These are phyloP conservation scores for Malthinus seriepunctatus DNA, from an alignment of 2,888 invertebrate genomes.

Conservation along the genomic window DNA sequence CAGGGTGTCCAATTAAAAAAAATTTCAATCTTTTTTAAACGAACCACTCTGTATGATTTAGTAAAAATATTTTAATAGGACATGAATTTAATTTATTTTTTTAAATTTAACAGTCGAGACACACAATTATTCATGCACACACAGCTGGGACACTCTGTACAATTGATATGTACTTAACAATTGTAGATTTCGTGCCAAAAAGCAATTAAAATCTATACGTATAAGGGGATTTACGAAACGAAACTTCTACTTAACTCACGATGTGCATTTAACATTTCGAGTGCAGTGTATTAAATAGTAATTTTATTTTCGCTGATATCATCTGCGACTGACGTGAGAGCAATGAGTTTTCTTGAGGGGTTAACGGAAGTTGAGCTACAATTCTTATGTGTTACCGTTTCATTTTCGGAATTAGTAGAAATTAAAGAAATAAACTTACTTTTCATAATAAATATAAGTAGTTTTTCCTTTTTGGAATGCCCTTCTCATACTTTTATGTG, in stretches of 20 bases:
- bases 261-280: slow-evolving; percentile 31
- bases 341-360: slow-evolving; percentile 27
- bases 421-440: slow-evolving; percentile 51
- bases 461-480: slow-evolving; percentile 39
- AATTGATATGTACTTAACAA: not conserved
- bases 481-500: slow-evolving; percentile 35
- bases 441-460: no score
- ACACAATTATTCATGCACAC: no score
- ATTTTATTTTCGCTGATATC: slow-evolving; percentile 30
- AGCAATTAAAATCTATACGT: slow-evolving; percentile 25
- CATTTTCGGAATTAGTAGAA: slow-evolving; percentile 12
- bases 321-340: slow-evolving; percentile 31
- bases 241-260: slow-evolving; percentile 23
- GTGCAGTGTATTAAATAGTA: slow-evolving; percentile 27
- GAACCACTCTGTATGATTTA: no score
- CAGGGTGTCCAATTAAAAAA: no score
- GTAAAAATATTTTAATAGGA: no score
- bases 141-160: no score
- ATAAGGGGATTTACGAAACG: slow-evolving; percentile 20
- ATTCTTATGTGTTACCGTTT: not conserved
- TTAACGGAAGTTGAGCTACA: slow-evolving; percentile 14
- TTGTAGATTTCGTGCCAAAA: slow-evolving; percentile 21
- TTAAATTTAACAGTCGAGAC: no score
- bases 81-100: no score
- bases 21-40: no score